A percentile compares a stretch with the other conserved stretches of the same genome.
phyloP scores from a whole-genome alignment of 2,797 vertebrate species.

The Mormyrus hasselquistii region DNA sequence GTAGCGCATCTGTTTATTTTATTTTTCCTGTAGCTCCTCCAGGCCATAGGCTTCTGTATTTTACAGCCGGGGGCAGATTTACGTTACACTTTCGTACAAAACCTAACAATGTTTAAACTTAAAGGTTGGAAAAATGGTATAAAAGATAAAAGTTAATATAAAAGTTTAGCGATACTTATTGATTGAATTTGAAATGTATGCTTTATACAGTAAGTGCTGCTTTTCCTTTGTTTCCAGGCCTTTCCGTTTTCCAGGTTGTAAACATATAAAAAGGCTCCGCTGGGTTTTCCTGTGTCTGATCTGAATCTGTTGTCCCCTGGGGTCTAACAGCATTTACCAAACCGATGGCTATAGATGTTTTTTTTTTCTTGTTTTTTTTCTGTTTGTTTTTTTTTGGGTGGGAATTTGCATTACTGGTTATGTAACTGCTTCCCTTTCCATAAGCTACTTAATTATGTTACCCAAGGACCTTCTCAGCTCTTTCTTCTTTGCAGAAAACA shows the following conservation, averaged over 20 bases:
- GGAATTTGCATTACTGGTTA: conserved; percentile 52
- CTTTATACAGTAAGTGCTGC: conserved; percentile 69
- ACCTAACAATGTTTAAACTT: conserved; percentile 44
- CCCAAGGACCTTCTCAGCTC: conserved; percentile 75
- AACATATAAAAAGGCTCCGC: conserved; percentile 21
- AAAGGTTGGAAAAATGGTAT: conserved; percentile 31
- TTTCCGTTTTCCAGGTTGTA: conserved; percentile 31
- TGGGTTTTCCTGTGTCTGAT: conserved; percentile 22
- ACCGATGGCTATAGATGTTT: conserved; percentile 4
- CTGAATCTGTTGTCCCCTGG: conserved; percentile 49
- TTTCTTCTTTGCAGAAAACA: conserved; percentile 69
- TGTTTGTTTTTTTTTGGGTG: not conserved
- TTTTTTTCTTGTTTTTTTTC: not conserved
- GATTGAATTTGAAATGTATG: conserved; percentile 62
- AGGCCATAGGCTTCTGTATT: conserved; percentile 25
- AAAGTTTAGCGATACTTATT: conserved; percentile 34
- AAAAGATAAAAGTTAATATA: conserved; percentile 21
- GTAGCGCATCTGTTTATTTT: conserved; percentile 27
- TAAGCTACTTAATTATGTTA: conserved; percentile 70
- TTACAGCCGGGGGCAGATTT: conserved; percentile 22
- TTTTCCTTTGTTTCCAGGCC: conserved; percentile 45
- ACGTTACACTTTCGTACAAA: conserved; percentile 24
- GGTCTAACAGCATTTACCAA: conserved; percentile 30
- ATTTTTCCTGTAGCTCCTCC: conserved; percentile 24
- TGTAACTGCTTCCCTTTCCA: conserved; percentile 62